Evolutionary conservation across 1,140 invertebrate species (phyloP), one percentile per base, ranked within the genome.

Genomic region (Tetramorium parvispinum): DNA sequence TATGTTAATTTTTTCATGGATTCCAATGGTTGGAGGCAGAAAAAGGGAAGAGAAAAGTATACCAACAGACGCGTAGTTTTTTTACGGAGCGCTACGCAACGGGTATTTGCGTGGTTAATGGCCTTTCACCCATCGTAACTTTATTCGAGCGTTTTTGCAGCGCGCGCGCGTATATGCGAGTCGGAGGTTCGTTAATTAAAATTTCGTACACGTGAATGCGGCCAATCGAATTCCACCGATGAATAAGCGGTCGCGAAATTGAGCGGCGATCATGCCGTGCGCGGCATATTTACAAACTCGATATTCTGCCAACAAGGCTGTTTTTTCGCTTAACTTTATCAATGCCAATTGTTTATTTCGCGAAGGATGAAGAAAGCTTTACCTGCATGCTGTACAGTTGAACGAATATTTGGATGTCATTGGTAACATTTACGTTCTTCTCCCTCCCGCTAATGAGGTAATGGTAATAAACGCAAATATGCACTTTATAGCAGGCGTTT

Each of bases 111-210:
- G 43, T 85, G 87, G 88, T 89, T 92, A 91, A 91, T 91, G 89
- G 91, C 87, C 73, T 92, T 92, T 91, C 86, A 87, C 86, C 88
- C 86, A 79, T 71, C 86, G 90, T 91, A 91, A 91, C 90, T 91
- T 91, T 91, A 90, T 91, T 91, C 90, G 79, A 53, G 24, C 87
- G 87, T 87, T 91, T 91, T 91, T 89, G 85, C 79, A 66, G 59
- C 53, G 63, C 63, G 51, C 79, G 73, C 81, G 51, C 66, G 21
- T 73, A 68, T 65, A 55, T 55, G 55, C 13, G 68, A 13, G 77
- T 66, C 66, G 87, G 87, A 81, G 86, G 87, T 91, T 87, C 90
- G 90, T 91, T 91, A 91, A 91, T 91, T 91, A 91, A 91, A 91
- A 91, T 91, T 91, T 91, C 78, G 89, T 88, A 87, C 89, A 91